Evolutionary conservation across 2,888 invertebrate species (phyloP).

Genomic region (Hipparchia sbordonii): DNA sequence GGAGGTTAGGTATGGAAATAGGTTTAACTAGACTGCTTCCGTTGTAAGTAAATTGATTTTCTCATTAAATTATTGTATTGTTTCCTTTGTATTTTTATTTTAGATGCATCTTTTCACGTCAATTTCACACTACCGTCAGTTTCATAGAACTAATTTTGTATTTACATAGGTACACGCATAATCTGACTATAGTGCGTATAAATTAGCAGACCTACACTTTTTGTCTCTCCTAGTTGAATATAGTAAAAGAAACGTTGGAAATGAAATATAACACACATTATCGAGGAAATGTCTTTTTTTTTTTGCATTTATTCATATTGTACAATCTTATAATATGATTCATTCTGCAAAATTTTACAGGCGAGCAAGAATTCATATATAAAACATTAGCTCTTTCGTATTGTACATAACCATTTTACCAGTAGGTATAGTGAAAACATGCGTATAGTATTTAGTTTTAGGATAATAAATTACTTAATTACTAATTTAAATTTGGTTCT

Average conservation of each 20-base stretch:
- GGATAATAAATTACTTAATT: conserved; percentile 84
- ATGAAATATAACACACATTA: conserved; percentile 40
- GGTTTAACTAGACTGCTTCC: not conserved
- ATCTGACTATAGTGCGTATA: not conserved
- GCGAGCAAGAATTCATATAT: conserved; percentile 84
- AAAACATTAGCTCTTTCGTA: conserved; percentile 83
- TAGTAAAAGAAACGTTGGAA: conserved; percentile 3
- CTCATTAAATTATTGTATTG: conserved; percentile 28
- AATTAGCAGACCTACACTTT: no score
- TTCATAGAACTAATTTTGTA: no score
- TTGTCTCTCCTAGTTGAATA: not conserved
- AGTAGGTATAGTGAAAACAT: conserved; percentile 82
- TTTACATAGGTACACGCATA: no score
- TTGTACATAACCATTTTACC: conserved; percentile 83
- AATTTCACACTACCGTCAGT: no score
- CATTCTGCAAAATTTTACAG: conserved; percentile 84
- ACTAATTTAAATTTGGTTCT: conserved; percentile 83
- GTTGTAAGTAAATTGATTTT: not conserved
- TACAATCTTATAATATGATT: conserved; percentile 83
- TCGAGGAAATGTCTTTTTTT: conserved; percentile 82
- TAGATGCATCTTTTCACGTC: not conserved
- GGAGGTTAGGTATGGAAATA: not conserved
- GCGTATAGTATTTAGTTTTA: conserved; percentile 83
- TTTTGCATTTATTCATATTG: conserved; percentile 83
- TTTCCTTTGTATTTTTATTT: not conserved